phyloP scores from a whole-genome alignment of 2,113 vertebrate species.

The Otus sunia region DNA sequence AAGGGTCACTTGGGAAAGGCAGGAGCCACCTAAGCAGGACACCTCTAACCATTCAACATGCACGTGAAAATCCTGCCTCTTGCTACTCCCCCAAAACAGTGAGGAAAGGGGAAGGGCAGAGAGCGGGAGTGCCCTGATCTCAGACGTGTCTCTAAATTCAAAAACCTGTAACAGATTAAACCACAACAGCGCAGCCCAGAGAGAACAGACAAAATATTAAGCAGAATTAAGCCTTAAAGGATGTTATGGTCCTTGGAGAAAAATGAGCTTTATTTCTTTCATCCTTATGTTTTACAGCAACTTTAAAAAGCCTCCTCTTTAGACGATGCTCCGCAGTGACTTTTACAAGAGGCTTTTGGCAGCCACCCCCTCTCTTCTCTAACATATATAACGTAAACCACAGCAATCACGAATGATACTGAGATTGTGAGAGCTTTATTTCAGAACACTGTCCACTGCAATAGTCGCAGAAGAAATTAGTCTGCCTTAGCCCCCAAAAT shows the following conservation, averaged over 20 bases:
- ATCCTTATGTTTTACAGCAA: not conserved
- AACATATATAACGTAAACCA: not conserved
- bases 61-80: not conserved
- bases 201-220: not conserved
- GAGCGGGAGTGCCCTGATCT: rapidly evolving
- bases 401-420: not conserved
- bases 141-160: not conserved
- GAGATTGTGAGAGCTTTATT: not conserved
- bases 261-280: not conserved
- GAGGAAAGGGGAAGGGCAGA: not conserved
- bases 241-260: not conserved
- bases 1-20: not conserved
- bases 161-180: not conserved
- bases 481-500: not conserved
- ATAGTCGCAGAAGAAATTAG: not conserved
- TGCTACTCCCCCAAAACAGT: not conserved
- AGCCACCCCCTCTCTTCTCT: not conserved
- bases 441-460: not conserved
- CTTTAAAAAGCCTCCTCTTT: not conserved
- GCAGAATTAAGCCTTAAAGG: not conserved
- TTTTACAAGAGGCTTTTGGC: not conserved
- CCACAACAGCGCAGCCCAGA: not conserved
- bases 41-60: not conserved
- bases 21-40: not conserved
- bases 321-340: not conserved